phyloP scores from a whole-genome alignment of 2,888 invertebrate genomes.

The Autographa gamma region DNA sequence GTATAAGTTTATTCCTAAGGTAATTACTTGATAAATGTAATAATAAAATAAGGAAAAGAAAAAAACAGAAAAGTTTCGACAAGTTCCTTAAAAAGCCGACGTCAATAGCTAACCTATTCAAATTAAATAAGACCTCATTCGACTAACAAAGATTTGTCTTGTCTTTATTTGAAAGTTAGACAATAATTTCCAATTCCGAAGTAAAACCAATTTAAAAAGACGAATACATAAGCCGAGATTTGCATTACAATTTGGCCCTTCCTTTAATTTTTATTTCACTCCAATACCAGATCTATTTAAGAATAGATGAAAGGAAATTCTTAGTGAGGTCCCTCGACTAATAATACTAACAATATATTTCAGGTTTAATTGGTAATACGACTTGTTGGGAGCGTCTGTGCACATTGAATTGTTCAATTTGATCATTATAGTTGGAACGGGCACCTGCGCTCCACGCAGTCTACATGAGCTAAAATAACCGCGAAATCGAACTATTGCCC shows the following conservation, averaged over 20 bases:
- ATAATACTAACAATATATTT: conserved; percentile 41
- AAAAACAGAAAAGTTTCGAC: conserved; percentile 44
- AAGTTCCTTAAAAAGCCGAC: conserved; percentile 47
- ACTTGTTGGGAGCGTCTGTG: conserved; percentile 40
- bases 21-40: neutral
- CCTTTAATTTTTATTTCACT: conserved; percentile 66
- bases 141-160: conserved; percentile 73
- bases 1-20: neutral
- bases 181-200: conserved; percentile 83
- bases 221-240: conserved; percentile 81
- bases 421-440: conserved; percentile 74
- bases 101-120: conserved; percentile 67
- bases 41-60: conserved; percentile 24
- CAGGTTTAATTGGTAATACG: conserved; percentile 38
- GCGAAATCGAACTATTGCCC: conserved; percentile 85
- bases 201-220: conserved; percentile 81
- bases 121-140: conserved; percentile 72
- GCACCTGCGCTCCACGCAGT: conserved; percentile 78
- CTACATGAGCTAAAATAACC: conserved; percentile 84
- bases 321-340: conserved; percentile 13
- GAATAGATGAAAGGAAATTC: conserved; percentile 27
- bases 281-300: conserved; percentile 36
- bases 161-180: conserved; percentile 76
- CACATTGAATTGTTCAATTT: conserved; percentile 72
- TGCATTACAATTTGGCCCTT: conserved; percentile 76